These are phyloP conservation scores for Siniperca knerii DNA, from an alignment of 2,113 vertebrate genomes.

Conservation along the genomic window DNA sequence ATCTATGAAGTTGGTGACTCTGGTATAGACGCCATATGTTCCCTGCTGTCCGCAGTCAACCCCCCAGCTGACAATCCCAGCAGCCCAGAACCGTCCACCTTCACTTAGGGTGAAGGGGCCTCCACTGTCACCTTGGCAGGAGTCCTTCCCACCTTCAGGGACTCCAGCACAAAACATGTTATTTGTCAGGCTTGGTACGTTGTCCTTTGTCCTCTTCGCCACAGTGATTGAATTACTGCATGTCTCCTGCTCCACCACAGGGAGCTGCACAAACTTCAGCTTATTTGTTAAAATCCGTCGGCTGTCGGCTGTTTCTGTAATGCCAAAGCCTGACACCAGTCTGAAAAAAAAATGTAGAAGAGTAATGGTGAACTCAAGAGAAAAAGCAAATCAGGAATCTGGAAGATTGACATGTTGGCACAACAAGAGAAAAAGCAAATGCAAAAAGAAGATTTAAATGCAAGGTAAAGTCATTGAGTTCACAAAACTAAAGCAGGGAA, in stretches of 20 bases:
- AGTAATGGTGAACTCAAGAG: not conserved
- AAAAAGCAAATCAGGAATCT: not conserved
- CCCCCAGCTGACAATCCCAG: conserved; percentile 80
- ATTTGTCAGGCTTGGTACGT: conserved; percentile 33
- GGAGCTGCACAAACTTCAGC: conserved; percentile 66
- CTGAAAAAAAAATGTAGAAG: conserved; percentile 44
- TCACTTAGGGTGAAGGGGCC: conserved; percentile 46
- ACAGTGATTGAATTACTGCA: not conserved
- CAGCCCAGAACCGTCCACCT: conserved; percentile 50
- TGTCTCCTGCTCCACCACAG: conserved; percentile 60
- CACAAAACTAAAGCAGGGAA: not conserved
- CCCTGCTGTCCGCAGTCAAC: conserved; percentile 34
- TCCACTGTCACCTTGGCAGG: conserved; percentile 71
- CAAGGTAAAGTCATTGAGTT: not conserved
- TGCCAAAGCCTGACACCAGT: conserved; percentile 70
- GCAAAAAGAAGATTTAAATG: not conserved
- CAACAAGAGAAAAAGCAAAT: not conserved
- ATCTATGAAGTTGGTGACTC: conserved; percentile 61
- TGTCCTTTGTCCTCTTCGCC: rapidly evolving
- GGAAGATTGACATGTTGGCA: not conserved
- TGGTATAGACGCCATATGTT: conserved; percentile 67
- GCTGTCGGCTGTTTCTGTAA: rapidly evolving
- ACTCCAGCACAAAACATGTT: conserved; percentile 81
- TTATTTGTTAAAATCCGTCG: rapidly evolving
- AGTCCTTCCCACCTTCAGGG: conserved; percentile 66